A percentile compares a stretch with the other conserved stretches of the same genome.
Evolutionary conservation across 2,888 invertebrate genomes (phyloP).

Genomic region (Tridacna gigas): DNA sequence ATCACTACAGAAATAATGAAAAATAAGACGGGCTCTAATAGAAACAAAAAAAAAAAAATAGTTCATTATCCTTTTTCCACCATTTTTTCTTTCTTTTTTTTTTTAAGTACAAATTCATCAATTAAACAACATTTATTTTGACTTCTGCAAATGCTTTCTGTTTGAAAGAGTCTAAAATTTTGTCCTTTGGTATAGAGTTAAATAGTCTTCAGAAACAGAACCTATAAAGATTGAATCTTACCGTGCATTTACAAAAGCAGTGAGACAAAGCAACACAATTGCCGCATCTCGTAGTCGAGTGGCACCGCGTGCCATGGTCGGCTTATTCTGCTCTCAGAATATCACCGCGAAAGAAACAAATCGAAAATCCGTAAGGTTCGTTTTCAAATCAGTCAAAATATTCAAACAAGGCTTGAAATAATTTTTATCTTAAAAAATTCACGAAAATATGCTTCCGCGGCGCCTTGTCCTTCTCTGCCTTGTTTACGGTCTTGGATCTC

Average conservation of each 20-base stretch:
- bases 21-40: no score
- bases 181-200: no score
- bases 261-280: slow-evolving; percentile 49
- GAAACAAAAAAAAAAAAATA: no score
- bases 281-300: not conserved
- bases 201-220: no score
- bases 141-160: no score
- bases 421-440: not conserved
- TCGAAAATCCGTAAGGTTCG: slow-evolving; percentile 11
- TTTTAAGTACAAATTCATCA: no score
- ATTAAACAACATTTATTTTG: no score
- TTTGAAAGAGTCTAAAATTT: no score
- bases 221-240: slow-evolving; percentile 20
- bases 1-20: no score
- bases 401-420: slow-evolving; percentile 1
- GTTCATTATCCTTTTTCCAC: no score
- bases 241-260: slow-evolving; percentile 58
- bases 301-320: slow-evolving; percentile 21
- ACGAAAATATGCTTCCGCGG: not conserved
- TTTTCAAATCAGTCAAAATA: not conserved
- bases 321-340: slow-evolving; percentile 12
- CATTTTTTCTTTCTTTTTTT: no score
- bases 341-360: slow-evolving; percentile 4
- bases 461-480: not conserved
- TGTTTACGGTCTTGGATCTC: slow-evolving; percentile 8